Evolutionary conservation across 2,888 invertebrate genomes (phyloP).

Genomic region (Hypolimnas misippus): DNA sequence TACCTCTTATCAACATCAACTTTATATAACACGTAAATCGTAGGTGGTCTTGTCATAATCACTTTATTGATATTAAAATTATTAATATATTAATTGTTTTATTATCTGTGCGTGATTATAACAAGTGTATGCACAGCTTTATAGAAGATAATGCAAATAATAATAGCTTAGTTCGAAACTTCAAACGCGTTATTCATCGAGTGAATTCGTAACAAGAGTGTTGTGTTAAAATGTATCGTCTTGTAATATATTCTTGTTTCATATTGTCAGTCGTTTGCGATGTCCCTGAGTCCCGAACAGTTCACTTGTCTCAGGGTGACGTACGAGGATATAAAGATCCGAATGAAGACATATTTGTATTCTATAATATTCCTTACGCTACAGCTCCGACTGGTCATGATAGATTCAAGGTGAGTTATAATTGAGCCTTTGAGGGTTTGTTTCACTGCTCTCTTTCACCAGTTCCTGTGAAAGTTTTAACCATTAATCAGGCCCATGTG

Average conservation of each 20-base stretch:
- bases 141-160: too few species aligned
- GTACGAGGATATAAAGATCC: conserved; percentile 54
- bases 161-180: background rate
- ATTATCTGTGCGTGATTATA: too few species aligned
- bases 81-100: too few species aligned
- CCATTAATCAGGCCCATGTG: too few species aligned
- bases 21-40: too few species aligned
- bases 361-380: conserved; percentile 63
- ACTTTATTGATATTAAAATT: too few species aligned
- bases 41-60: too few species aligned
- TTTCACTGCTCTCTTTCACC: too few species aligned
- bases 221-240: background rate
- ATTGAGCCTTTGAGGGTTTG: too few species aligned
- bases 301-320: conserved; percentile 52
- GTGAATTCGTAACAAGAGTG: background rate
- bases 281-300: conserved; percentile 38
- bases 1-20: too few species aligned
- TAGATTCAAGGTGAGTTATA: conserved; percentile 58
- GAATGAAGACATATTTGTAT: conserved; percentile 49
- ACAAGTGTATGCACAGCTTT: too few species aligned
- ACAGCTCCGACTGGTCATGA: conserved; percentile 56
- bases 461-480: too few species aligned
- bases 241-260: conserved; percentile 2
- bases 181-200: background rate
- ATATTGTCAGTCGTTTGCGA: conserved; percentile 9